Percentiles rank a stretch among this genome's conserved stretches.
These are phyloP conservation scores for Melieria omissa DNA, from an alignment of 2,888 invertebrate species.

Conservation along the genomic window DNA sequence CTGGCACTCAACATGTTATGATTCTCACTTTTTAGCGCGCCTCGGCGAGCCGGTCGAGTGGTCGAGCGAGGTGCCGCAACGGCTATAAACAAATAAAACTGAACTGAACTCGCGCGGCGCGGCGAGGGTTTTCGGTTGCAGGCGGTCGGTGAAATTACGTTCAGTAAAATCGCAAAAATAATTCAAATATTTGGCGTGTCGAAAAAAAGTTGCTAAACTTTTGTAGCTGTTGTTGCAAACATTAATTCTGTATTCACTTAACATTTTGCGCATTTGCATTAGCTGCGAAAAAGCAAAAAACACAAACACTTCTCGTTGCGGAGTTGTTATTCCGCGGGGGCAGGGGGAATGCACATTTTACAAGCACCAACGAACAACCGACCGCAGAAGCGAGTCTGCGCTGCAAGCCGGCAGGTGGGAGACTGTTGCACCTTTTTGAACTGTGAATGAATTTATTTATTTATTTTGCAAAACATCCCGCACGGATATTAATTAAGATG, in stretches of 20 bases:
- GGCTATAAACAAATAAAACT: neutral
- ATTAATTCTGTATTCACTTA: conserved; percentile 36
- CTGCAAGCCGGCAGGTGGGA: neutral
- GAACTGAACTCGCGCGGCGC: too few relatives aligned
- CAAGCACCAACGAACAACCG: neutral
- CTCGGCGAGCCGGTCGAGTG: neutral
- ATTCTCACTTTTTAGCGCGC: conserved; percentile 24
- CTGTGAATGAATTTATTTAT: conserved; percentile 33
- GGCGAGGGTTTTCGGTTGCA: neutral
- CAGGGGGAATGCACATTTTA: neutral
- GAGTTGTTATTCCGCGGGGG: neutral
- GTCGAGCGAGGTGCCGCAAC: neutral
- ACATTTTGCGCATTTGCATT: conserved; percentile 17
- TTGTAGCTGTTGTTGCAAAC: conserved; percentile 17
- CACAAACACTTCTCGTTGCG: neutral
- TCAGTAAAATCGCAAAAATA: conserved; percentile 1
- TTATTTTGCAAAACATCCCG: neutral
- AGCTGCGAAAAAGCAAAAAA: neutral
- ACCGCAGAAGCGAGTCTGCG: neutral
- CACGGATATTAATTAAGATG: too few relatives aligned
- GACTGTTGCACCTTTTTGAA: conserved; percentile 13
- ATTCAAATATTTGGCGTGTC: neutral
- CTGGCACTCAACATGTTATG: conserved; percentile 43
- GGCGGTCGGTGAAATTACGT: neutral
- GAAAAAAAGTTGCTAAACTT: neutral